These are phyloP conservation scores for Xanthia icteritia DNA, from an alignment of 2,888 invertebrate species.

Conservation along the genomic window DNA sequence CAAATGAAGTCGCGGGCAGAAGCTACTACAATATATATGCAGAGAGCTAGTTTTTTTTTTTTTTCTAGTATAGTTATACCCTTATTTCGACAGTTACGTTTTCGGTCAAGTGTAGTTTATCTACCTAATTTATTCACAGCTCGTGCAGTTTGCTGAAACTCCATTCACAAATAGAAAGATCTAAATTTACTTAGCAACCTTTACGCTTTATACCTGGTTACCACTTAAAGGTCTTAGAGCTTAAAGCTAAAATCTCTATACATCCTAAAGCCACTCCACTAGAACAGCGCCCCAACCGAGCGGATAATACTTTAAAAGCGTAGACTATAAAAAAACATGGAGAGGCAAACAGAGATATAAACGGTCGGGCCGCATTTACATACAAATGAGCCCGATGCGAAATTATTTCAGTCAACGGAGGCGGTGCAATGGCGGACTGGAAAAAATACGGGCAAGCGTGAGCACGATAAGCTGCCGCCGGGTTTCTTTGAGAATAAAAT, in stretches of 20 bases:
- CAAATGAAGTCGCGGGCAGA: too few relatives aligned
- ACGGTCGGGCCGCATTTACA: constrained; percentile 83
- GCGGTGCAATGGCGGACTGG: constrained; percentile 71
- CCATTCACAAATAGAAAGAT: neutral
- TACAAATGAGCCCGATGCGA: constrained; percentile 84
- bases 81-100: neutral
- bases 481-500: constrained; percentile 28
- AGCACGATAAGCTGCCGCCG: constrained; percentile 27
- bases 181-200: constrained; percentile 13
- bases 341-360: constrained; percentile 85
- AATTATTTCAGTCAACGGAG: constrained; percentile 79
- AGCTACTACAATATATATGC: too few relatives aligned
- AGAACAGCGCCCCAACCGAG: constrained; percentile 61
- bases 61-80: too few relatives aligned
- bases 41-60: too few relatives aligned
- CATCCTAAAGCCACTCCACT: constrained; percentile 58
- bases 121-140: neutral
- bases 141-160: constrained; percentile 3
- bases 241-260: constrained; percentile 61
- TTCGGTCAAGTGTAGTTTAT: neutral
- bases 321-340: constrained; percentile 79
- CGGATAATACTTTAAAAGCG: constrained; percentile 73
- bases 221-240: constrained; percentile 42
- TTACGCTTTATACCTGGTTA: constrained; percentile 41
- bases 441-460: constrained; percentile 69